Evolutionary conservation across 2,888 invertebrate species (phyloP).

Genomic region (Camponotus fellah): DNA sequence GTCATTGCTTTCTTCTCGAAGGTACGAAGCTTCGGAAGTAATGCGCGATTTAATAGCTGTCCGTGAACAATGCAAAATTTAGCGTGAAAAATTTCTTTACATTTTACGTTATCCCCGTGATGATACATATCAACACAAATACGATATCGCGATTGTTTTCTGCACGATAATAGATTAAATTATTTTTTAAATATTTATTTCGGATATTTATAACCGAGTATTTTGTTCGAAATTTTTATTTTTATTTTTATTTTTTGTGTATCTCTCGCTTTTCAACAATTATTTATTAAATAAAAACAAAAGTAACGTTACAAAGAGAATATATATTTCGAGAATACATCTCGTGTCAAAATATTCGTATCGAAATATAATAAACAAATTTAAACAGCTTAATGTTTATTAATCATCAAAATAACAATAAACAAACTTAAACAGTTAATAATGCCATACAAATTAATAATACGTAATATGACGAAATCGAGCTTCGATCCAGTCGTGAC

Average conservation of each 20-base stretch:
- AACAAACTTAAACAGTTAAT: neutral
- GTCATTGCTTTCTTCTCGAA: constrained; percentile 34
- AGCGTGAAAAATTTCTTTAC: constrained; percentile 11
- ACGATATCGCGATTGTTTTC: neutral
- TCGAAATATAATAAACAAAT: constrained; percentile 20
- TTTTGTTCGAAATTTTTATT: neutral
- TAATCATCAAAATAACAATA: neutral
- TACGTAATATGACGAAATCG: neutral
- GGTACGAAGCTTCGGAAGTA: neutral
- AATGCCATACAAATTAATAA: constrained; percentile 13
- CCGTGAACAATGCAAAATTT: constrained; percentile 10
- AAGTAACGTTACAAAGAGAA: no score
- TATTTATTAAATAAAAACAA: neutral
- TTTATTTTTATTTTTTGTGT: no score
- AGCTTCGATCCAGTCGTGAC: constrained; percentile 10
- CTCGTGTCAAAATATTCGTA: neutral
- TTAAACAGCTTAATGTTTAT: neutral
- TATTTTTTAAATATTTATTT: neutral
- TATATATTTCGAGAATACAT: neutral
- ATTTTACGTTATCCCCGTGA: neutral
- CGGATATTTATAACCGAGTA: neutral
- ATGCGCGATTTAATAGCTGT: neutral
- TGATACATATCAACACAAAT: neutral
- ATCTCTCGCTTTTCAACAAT: neutral
- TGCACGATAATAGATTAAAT: neutral